phyloP scores from a whole-genome alignment of 2,888 invertebrate species.

The Pimpla rufipes region DNA sequence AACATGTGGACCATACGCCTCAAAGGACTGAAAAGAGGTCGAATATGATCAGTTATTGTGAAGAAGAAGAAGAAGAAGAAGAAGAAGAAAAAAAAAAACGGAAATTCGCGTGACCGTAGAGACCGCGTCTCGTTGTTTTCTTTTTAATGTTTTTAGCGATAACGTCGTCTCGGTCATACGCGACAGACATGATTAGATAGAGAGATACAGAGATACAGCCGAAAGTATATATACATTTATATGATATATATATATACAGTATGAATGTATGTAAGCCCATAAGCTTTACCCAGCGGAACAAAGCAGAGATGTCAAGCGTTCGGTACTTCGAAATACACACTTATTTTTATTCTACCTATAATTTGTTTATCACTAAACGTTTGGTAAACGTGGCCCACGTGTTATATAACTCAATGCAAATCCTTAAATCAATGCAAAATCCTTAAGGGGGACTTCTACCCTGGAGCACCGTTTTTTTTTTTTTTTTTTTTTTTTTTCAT shows the following conservation, averaged over 20 bases:
- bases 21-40: constrained; percentile 87
- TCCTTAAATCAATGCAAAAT: no score
- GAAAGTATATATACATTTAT: background rate
- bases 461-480: no score
- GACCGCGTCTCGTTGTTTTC: constrained; percentile 12
- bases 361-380: no score
- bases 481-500: no score
- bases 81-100: constrained; percentile 2
- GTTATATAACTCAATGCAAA: no score
- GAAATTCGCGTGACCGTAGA: constrained; percentile 20
- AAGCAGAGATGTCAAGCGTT: no score
- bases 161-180: background rate
- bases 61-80: constrained; percentile 35
- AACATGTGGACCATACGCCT: constrained; percentile 89
- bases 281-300: constrained; percentile 49
- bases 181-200: constrained; percentile 38
- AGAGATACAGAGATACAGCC: constrained; percentile 34
- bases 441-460: no score
- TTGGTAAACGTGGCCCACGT: no score
- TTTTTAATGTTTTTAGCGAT: background rate
- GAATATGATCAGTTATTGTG: constrained; percentile 62
- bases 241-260: background rate
- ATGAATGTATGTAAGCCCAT: constrained; percentile 42
- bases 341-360: no score
- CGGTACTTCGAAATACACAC: no score